These are phyloP conservation scores for Hymenochirus boettgeri DNA, from an alignment of 2,113 vertebrate genomes.

Conservation along the genomic window DNA sequence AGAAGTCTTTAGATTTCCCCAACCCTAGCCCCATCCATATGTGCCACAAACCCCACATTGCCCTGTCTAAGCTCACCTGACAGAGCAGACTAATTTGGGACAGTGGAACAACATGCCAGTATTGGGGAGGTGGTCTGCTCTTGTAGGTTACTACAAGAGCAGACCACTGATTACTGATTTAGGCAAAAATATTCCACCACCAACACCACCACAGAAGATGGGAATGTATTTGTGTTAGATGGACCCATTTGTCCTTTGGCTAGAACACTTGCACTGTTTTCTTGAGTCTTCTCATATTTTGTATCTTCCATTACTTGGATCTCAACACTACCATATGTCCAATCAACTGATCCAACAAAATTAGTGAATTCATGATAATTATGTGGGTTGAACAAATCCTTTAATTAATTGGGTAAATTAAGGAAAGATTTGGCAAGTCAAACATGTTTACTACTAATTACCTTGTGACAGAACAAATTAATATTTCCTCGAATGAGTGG, in stretches of 20 bases:
- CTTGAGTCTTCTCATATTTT: conserved; percentile 11
- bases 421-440: conserved; percentile 47
- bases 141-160: too few species aligned
- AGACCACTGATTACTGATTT: too few species aligned
- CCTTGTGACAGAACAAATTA: conserved; percentile 47
- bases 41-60: too few species aligned
- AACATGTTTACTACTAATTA: conserved; percentile 54
- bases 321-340: conserved; percentile 27
- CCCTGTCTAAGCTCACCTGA: too few species aligned
- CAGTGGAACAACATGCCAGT: too few species aligned
- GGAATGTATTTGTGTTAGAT: conserved; percentile 2
- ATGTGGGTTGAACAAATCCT: conserved; percentile 20
- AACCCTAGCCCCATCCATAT: too few species aligned
- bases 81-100: too few species aligned
- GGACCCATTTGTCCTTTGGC: conserved; percentile 7
- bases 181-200: too few species aligned
- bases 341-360: conserved; percentile 33
- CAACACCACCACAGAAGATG: too few species aligned
- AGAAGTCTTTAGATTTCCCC: too few species aligned
- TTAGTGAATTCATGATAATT: conserved; percentile 17
- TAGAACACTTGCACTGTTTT: not conserved
- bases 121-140: too few species aligned
- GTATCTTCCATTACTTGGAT: conserved; percentile 3
- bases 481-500: conserved; percentile 38
- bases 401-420: conserved; percentile 45